Percentiles rank a stretch among this genome's conserved stretches.
phyloP scores from a whole-genome alignment of 1,140 invertebrate genomes.

The Yoshiicerus persimilis region DNA sequence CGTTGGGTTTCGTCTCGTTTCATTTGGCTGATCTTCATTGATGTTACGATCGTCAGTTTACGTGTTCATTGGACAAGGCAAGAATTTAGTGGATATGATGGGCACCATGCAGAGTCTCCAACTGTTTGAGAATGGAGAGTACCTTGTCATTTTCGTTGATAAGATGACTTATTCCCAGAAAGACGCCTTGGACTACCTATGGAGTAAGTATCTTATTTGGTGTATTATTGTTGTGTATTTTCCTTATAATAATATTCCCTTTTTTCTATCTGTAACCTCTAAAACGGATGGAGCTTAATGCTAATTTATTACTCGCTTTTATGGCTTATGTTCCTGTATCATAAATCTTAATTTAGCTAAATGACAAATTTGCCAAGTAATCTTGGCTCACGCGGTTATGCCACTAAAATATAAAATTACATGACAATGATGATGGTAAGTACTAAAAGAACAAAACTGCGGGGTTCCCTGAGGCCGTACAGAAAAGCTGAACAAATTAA shows the following conservation, averaged over 20 bases:
- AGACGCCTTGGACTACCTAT: slow-evolving; percentile 81
- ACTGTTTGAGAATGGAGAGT: slow-evolving; percentile 85
- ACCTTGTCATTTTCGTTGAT: slow-evolving; percentile 93
- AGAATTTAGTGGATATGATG: slow-evolving; percentile 85
- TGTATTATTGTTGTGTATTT: not conserved
- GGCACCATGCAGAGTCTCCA: slow-evolving; percentile 67
- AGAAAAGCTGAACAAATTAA: too few species aligned
- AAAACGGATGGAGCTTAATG: not conserved
- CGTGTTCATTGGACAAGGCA: slow-evolving; percentile 80
- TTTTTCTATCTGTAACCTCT: not conserved
- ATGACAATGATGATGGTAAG: too few species aligned
- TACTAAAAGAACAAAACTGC: too few species aligned
- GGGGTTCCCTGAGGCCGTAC: not conserved
- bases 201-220: slow-evolving; percentile 65
- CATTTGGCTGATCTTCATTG: not conserved
- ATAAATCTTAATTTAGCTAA: not conserved
- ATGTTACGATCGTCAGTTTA: slow-evolving; percentile 68
- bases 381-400: not conserved
- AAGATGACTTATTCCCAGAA: slow-evolving; percentile 78
- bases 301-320: not conserved
- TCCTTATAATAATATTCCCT: not conserved
- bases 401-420: too few species aligned
- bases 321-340: not conserved
- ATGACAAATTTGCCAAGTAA: not conserved
- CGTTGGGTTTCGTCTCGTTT: too few species aligned